Base-by-base conservation (phyloP, 1,140 invertebrate species). In the Drosophila eugracilis region DNA sequence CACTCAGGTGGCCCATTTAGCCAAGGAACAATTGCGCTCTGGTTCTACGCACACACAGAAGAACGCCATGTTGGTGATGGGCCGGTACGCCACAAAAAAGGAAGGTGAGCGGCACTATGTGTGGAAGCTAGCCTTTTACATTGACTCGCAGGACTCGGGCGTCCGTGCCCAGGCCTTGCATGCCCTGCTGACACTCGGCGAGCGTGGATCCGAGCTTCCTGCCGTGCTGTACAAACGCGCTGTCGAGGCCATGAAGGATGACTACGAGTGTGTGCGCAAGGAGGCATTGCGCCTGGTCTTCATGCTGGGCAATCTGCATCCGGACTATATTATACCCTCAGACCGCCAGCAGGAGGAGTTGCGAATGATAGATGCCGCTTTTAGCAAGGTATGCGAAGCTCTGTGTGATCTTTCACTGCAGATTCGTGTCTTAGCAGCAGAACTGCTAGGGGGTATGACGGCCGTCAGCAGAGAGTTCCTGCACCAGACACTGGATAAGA, bases 401-500 rank as follows among this genome's bases (percentile, higher is more conserved):
- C 95, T 99, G 37, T 98, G 97, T 81, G 98, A 99, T 92, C 93
- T 98, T n/a, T 97, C 95, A 6, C 95, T 97, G 91, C 94, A 94
- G 57, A 97, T 98, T 7, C 93, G 97, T 0, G 76, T 88, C 0
- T 92, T 95, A 21, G 96, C 97, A 1, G 96, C 96, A 78, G 94
- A 95, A 15, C 92, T 97, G 52, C 92, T 99, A 32, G 98, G 98
- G 7, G 94, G 95, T 26, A 97, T 99, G 93, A 95, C 95, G 55
- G 94, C 94, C 49, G 98, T 99, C 4, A 97, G 97, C 54, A 94
- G 96, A 41, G 94, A 95, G 59, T 99, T 99, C 92, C 93, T 99
- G 28, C 95, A 98, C 80, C 99, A 99, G 93, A 99, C 99, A 0
- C 92, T 99, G 2, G 98, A 99, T 89, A 99, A 99, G 92, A 99